These are phyloP conservation scores for Zaprionus camerounensis DNA, from an alignment of 1,140 invertebrate species.

Conservation along the genomic window DNA sequence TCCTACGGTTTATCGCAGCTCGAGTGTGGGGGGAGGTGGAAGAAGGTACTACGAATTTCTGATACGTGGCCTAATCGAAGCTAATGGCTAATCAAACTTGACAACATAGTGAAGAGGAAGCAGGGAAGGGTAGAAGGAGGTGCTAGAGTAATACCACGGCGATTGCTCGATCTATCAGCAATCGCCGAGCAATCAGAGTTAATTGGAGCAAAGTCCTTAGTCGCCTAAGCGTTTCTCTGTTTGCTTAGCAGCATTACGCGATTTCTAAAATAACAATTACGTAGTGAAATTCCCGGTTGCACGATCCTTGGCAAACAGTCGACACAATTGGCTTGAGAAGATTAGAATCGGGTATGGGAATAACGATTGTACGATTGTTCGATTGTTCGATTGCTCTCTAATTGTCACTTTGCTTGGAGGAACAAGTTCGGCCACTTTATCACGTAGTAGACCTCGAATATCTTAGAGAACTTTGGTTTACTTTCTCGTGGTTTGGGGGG, in stretches of 20 bases:
- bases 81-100: slow-evolving; percentile 48
- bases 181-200: slow-evolving; percentile 34
- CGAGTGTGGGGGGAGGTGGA: background rate
- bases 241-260: background rate
- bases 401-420: slow-evolving; percentile 30
- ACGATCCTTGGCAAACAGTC: slow-evolving; percentile 21
- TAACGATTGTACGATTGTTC: slow-evolving; percentile 16
- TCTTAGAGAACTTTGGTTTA: slow-evolving; percentile 39
- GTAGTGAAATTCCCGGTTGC: background rate
- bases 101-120: slow-evolving; percentile 27
- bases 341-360: slow-evolving; percentile 43
- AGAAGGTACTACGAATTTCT: slow-evolving; percentile 15
- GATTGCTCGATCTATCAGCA: slow-evolving; percentile 25
- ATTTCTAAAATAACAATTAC: slow-evolving; percentile 31
- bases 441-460: slow-evolving; percentile 75
- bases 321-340: slow-evolving; percentile 28
- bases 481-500: slow-evolving; percentile 32
- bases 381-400: slow-evolving; percentile 21
- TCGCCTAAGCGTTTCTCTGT: background rate
- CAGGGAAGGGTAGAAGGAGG: background rate
- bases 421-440: slow-evolving; percentile 69
- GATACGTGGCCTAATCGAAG: slow-evolving; percentile 50
- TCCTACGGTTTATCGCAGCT: slow-evolving; percentile 8
- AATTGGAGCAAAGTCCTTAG: slow-evolving; percentile 43
- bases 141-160: slow-evolving; percentile 15